phyloP scores from a whole-genome alignment of 2,113 vertebrate genomes.

The Aptenodytes forsteri region DNA sequence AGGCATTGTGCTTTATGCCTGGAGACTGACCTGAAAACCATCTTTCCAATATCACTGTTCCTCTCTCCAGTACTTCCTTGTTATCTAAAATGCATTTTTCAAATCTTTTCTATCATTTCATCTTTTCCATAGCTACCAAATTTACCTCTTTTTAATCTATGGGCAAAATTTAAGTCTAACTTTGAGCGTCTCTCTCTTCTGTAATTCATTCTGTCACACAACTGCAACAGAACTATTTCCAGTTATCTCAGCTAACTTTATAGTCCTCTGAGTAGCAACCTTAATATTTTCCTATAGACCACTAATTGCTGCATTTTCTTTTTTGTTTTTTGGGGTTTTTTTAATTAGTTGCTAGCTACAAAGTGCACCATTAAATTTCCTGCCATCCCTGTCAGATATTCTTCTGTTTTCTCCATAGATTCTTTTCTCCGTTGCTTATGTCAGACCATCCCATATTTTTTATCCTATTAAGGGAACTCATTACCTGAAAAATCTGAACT shows the following conservation, averaged over 20 bases:
- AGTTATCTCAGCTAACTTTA: background rate
- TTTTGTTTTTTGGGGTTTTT: background rate
- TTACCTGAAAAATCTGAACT: background rate
- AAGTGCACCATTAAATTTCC: background rate
- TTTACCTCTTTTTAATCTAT: background rate
- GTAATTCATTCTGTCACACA: background rate
- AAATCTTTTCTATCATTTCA: background rate
- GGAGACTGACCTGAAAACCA: constrained; percentile 15
- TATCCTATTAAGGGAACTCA: background rate
- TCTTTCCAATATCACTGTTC: background rate
- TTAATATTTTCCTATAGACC: background rate
- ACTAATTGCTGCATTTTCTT: background rate
- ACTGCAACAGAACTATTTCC: background rate
- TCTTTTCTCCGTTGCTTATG: background rate
- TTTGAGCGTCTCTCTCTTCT: background rate
- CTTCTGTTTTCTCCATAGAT: background rate
- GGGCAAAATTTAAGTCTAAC: background rate
- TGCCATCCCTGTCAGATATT: background rate
- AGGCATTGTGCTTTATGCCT: constrained; percentile 33
- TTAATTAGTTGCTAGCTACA: background rate
- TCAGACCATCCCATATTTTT: background rate
- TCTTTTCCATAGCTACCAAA: background rate
- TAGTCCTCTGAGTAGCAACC: background rate
- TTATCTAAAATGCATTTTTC: constrained; percentile 8
- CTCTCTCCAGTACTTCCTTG: background rate